Base-by-base conservation (phyloP, 2,113 vertebrate genomes). In the Taurulus bubalis region DNA sequence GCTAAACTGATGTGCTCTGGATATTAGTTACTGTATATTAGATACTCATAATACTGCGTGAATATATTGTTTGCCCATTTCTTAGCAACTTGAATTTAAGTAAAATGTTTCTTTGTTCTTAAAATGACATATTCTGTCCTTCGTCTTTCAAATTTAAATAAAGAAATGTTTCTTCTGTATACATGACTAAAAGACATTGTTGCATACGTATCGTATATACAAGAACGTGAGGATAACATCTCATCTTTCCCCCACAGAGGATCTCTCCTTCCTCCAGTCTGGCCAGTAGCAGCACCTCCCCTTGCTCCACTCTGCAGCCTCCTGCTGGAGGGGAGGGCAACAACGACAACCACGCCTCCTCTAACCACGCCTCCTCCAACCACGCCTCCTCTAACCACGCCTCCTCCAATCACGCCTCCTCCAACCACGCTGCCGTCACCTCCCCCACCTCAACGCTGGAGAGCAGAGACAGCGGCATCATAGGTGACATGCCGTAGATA, bases 381-480 rank as follows among this genome's bases (percentile, higher is more conserved):
- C 80, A 84, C 0, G 58, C 73, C 47, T 82, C 85, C 10, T 94
- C 96, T 85, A 94, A 81, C 92, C 96, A 96, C 2, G 96, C 96
- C 24, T 95, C n/a, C n/a, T n/a, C n/a, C 86, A 92, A 84, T 38
- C 80, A 84, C 0, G 58, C 73, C 47, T 82, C 85, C 10, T 94
- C 96, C 85, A 94, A 81, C 92, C 96, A 96, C 2, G 96, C 96
- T n/a, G n/a, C 95, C 0, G 95, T 97, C 87, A 96, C 97, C 72
- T 97, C 97, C 88, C 98, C 97, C 28, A 96, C 97, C 0, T 99
- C 98, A 58, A 99, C 98, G 0, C 96, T 98, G 82, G 98, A 98
- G 94, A 98, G 98, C 96, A 93, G 97, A 71, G 98, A 99, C 93
- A 98, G 97, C 10, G 98, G 98, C 30, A 99, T 99, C 89, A 99